Conservation (phyloP, 2,888 invertebrate species). For the Melieria omissa region DNA sequence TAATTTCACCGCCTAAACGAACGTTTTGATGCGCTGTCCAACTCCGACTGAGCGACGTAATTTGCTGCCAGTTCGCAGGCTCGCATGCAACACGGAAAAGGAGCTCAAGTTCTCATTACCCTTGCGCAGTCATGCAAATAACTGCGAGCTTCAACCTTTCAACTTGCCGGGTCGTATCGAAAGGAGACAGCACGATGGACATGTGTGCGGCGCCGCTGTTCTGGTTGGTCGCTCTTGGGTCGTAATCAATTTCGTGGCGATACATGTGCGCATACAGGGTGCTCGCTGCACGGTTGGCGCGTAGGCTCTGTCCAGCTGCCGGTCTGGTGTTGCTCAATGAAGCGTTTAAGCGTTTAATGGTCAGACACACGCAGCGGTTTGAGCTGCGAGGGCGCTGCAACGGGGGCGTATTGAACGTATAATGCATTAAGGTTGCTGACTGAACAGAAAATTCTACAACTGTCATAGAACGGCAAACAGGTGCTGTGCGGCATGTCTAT, state of each 20-base stretch:
- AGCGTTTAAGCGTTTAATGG: constrained; percentile 47
- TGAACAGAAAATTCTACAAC: too few species aligned
- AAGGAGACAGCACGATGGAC: constrained; percentile 22
- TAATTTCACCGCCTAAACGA: constrained; percentile 30
- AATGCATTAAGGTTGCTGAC: too few species aligned
- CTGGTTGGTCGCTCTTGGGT: constrained; percentile 59
- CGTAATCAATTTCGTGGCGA: constrained; percentile 46
- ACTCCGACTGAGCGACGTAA: constrained; percentile 36
- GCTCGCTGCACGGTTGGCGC: background rate
- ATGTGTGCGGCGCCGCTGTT: constrained; percentile 49
- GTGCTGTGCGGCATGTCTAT: constrained; percentile 47
- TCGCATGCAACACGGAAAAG: constrained; percentile 19
- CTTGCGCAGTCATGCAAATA: constrained; percentile 57
- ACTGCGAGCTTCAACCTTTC: background rate
- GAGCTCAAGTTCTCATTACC: constrained; percentile 47
- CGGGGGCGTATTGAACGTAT: too few species aligned
- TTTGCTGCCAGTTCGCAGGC: constrained; percentile 19
- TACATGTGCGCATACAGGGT: constrained; percentile 31
- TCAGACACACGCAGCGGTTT: background rate
- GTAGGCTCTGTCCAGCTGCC: too few species aligned
- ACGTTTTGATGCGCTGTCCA: constrained; percentile 37
- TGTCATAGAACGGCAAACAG: constrained; percentile 38
- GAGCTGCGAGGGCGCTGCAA: background rate
- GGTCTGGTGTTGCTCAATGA: constrained; percentile 41
- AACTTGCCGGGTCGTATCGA: background rate